phyloP scores from a whole-genome alignment of 1,140 invertebrate species.

The Drosophila paulistorum region DNA sequence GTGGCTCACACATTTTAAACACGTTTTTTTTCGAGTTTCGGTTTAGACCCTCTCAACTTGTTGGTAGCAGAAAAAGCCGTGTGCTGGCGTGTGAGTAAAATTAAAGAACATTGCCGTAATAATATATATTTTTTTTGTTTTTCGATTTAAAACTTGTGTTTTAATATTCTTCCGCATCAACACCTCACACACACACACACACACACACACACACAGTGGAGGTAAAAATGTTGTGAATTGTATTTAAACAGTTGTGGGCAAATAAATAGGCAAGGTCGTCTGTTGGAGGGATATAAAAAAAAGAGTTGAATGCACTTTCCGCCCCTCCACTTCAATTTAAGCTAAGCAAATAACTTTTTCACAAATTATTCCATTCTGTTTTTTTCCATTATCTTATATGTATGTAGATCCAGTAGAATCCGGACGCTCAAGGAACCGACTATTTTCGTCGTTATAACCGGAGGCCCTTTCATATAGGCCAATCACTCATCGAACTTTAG shows the following conservation, averaged over 20 bases:
- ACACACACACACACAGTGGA: slow-evolving; percentile 29
- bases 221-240: slow-evolving; percentile 42
- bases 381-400: too few relatives aligned
- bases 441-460: too few relatives aligned
- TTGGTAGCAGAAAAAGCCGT: slow-evolving; percentile 46
- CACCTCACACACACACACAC: slow-evolving; percentile 36
- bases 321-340: background rate
- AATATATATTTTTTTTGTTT: slow-evolving; percentile 47
- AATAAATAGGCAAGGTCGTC: slow-evolving; percentile 58
- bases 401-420: too few relatives aligned
- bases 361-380: too few relatives aligned
- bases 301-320: slow-evolving; percentile 49
- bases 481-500: too few relatives aligned
- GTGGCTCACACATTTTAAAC: slow-evolving; percentile 59
- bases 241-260: slow-evolving; percentile 73
- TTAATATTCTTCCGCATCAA: slow-evolving; percentile 14
- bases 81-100: slow-evolving; percentile 61
- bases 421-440: too few relatives aligned
- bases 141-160: slow-evolving; percentile 22
- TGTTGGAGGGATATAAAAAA: background rate
- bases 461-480: too few relatives aligned
- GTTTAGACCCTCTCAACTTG: slow-evolving; percentile 12
- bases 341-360: too few relatives aligned
- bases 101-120: slow-evolving; percentile 77
- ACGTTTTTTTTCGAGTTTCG: slow-evolving; percentile 49